Evolutionary conservation across 1,140 invertebrate genomes (phyloP).

Genomic region (Epicauta chinensis): DNA sequence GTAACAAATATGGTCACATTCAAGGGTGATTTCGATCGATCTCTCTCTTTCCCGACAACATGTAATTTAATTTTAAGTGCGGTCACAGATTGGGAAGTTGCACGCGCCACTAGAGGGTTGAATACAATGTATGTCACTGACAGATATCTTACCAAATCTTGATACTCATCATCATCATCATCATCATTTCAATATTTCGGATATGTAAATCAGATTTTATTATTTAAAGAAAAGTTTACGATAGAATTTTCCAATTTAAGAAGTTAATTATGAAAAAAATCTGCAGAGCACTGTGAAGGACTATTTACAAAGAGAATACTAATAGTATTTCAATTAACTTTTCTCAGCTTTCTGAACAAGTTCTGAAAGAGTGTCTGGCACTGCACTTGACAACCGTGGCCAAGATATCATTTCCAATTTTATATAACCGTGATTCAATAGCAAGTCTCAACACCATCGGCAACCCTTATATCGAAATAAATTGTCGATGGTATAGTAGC

Average conservation of each 20-base stretch:
- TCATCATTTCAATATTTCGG: not conserved
- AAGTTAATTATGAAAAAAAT: conserved; percentile 36
- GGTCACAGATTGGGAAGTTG: no score
- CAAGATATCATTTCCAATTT: conserved; percentile 39
- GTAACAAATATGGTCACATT: no score
- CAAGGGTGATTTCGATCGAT: no score
- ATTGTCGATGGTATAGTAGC: not conserved
- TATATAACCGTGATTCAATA: conserved; percentile 35
- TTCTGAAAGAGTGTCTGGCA: conserved; percentile 33
- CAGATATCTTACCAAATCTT: no score
- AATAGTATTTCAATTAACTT: conserved; percentile 39
- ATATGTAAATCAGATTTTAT: conserved; percentile 15
- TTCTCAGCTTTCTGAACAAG: conserved; percentile 24
- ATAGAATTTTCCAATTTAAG: conserved; percentile 28
- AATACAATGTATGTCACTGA: no score
- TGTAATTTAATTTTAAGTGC: no score
- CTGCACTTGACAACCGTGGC: conserved; percentile 32
- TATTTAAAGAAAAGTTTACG: conserved; percentile 10
- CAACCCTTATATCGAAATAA: conserved; percentile 33
- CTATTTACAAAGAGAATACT: conserved; percentile 32
- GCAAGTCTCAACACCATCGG: conserved; percentile 36
- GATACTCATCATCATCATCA: no score
- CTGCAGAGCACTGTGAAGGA: conserved; percentile 21
- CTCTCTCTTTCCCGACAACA: no score
- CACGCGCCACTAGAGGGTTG: no score